A percentile compares a stretch with the other conserved stretches of the same genome.
phyloP scores from a whole-genome alignment of 2,888 invertebrate species.

The Ditylenchus weischeri region DNA sequence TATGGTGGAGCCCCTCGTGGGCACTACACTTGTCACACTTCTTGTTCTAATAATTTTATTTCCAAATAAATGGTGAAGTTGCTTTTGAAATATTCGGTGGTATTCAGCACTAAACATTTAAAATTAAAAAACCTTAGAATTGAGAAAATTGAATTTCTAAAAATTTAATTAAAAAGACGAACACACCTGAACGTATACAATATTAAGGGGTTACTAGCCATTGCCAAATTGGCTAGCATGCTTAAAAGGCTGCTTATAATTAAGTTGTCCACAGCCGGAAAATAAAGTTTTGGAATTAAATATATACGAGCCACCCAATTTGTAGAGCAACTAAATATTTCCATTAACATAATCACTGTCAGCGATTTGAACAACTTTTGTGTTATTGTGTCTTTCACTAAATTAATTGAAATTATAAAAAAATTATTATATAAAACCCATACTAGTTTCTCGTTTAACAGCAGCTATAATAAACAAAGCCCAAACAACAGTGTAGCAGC shows the following conservation, averaged over 20 bases:
- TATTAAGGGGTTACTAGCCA: conserved; percentile 13
- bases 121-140: no score
- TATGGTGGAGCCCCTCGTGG: no score
- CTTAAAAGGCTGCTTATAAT: conserved; percentile 16
- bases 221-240: conserved; percentile 20
- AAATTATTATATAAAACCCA: no score
- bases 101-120: no score
- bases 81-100: no score
- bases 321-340: conserved; percentile 14
- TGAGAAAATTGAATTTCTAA: no score
- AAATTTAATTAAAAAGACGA: no score
- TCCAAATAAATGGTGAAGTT: no score
- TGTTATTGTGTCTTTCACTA: background rate
- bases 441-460: background rate
- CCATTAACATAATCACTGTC: conserved; percentile 11
- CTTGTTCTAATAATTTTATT: no score
- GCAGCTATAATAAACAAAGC: background rate
- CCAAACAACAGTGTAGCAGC: conserved; percentile 1
- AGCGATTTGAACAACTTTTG: conserved; percentile 23
- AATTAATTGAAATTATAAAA: background rate
- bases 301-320: conserved; percentile 16
- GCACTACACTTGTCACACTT: no score
- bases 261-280: background rate
- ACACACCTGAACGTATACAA: conserved; percentile 11
- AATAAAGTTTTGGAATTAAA: background rate